These are phyloP conservation scores for Sphaeridia pumilis DNA, from an alignment of 2,888 invertebrate species.

Conservation along the genomic window DNA sequence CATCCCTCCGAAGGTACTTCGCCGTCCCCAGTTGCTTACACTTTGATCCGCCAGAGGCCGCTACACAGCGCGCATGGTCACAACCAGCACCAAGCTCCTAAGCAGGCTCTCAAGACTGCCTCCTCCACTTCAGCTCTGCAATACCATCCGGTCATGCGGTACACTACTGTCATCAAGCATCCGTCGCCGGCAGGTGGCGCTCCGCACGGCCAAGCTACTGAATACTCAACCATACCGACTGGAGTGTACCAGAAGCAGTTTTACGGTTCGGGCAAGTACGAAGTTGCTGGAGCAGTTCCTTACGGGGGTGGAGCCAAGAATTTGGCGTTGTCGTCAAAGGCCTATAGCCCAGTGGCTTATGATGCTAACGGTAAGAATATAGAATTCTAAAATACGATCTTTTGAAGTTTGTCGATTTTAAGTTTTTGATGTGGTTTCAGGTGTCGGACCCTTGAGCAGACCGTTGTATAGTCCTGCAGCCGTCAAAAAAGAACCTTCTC, in stretches of 20 bases:
- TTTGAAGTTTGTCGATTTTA: too few relatives aligned
- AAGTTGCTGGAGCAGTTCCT: too few relatives aligned
- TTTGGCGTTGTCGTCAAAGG: not conserved
- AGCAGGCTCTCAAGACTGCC: too few relatives aligned
- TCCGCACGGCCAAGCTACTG: too few relatives aligned
- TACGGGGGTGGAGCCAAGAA: too few relatives aligned
- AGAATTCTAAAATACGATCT: too few relatives aligned
- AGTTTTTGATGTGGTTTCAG: not conserved
- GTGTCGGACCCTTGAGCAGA: not conserved
- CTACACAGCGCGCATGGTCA: too few relatives aligned
- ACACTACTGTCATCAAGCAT: not conserved
- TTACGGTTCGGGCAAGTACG: too few relatives aligned
- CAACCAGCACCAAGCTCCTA: too few relatives aligned
- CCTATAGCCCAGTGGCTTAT: not conserved
- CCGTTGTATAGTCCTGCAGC: not conserved
- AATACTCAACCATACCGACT: too few relatives aligned
- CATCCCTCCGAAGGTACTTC: not conserved
- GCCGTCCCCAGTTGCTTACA: not conserved
- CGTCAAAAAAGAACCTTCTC: not conserved
- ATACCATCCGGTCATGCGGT: constrained; percentile 1
- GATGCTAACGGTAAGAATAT: not conserved
- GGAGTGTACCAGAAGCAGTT: too few relatives aligned
- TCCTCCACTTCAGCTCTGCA: not conserved
- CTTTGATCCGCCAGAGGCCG: not conserved
- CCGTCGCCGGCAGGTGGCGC: too few relatives aligned